Base-by-base conservation (phyloP, 1,140 invertebrate genomes). In the Capitella teleta region DNA sequence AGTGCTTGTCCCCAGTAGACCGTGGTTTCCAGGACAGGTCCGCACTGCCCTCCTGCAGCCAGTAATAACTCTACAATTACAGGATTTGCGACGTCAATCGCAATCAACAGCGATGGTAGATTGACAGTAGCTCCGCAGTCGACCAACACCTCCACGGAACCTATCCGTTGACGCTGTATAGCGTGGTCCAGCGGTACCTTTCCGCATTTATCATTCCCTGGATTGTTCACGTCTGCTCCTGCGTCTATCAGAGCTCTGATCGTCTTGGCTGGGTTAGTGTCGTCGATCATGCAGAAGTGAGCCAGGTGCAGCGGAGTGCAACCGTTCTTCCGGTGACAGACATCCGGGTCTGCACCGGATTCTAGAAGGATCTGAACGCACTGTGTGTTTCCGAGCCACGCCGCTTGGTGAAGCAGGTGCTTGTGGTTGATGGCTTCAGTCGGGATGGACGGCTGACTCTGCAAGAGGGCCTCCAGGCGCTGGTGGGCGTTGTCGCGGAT, bases 261-360 rank as follows among this genome's bases (percentile, higher is more conserved):
- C 3, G 47, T 53, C 28, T 37, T 16, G 14, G 23, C 46, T 19
- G 44, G 36, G 21, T 49, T 28, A 38, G 44, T 49, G 28, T 53
- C 52, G 19, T 49, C 52, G 25, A 53, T 41, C n/a, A 47, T 53
- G 34, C 52, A 49, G 40, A 49, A 53, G 46, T 49, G 47, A 19
- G 46, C 46, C 5, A 53, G 52, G 28, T 53, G 52, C 1, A 53
- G 38, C 10, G 52, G 46, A 6, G 52, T 53, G 45, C 52, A 53
- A 23, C 52, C 52, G 24, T 53, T 53, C 24, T 49, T 49, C 19
- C 32, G 30, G 40, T 53, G 52, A 5, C 37, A 38, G 16, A 28
- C n/a, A 24, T 53, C 52, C 5, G 52, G 52, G 16, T 43, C 28
- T 28, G 45, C 52, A 12, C 52, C 52, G 28, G 48, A 34, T n/a